Percentiles rank a stretch among this genome's conserved stretches.
phyloP scores from a whole-genome alignment of 2,888 invertebrate species.

The Deilephila elpenor region DNA sequence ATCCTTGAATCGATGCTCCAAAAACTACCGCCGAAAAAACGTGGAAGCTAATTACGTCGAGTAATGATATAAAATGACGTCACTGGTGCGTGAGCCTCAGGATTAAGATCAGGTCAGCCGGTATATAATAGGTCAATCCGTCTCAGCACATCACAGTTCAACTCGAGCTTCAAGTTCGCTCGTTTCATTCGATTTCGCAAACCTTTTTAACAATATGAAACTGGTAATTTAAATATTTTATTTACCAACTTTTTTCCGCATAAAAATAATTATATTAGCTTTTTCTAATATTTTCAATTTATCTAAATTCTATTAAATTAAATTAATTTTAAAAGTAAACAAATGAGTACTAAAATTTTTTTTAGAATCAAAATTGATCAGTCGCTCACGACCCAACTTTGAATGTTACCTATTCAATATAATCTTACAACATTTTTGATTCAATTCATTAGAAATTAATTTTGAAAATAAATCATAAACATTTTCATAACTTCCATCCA shows the following conservation, averaged over 20 bases:
- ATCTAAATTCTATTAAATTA: no score
- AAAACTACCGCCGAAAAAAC: conserved; percentile 52
- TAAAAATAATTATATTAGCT: neutral
- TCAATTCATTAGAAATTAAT: no score
- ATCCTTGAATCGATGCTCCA: conserved; percentile 63
- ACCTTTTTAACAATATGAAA: conserved; percentile 66
- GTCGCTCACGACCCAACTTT: no score
- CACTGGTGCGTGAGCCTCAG: conserved; percentile 65
- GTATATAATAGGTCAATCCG: conserved; percentile 75
- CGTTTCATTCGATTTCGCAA: conserved; percentile 37
- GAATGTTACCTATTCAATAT: no score
- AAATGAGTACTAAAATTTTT: no score
- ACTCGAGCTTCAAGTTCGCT: conserved; percentile 56
- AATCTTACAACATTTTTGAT: no score
- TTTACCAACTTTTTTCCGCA: neutral
- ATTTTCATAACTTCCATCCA: no score
- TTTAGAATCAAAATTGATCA: no score
- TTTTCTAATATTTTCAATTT: neutral
- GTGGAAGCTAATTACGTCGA: conserved; percentile 67
- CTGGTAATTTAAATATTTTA: conserved; percentile 64
- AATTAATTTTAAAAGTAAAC: no score
- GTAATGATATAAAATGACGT: conserved; percentile 66
- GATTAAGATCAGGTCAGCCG: conserved; percentile 62
- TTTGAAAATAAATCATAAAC: no score
- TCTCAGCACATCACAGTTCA: conserved; percentile 59